Evolutionary conservation across 2,797 vertebrate genomes (phyloP).

Genomic region (Picus viridis): DNA sequence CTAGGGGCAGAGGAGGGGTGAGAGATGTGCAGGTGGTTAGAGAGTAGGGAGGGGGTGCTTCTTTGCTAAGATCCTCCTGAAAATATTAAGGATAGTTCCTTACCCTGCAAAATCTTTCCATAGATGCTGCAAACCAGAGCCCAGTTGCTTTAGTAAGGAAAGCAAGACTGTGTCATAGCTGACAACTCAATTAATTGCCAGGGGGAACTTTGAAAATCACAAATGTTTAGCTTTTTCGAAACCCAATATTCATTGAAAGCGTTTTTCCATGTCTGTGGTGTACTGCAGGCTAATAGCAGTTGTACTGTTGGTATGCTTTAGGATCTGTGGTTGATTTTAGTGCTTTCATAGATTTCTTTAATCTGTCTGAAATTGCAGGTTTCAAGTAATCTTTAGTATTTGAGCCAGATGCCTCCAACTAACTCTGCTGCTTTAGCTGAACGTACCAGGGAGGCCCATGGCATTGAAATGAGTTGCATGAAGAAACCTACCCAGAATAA

Average conservation of each 20-base stretch:
- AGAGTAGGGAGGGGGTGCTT: not conserved
- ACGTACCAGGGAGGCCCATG: not conserved
- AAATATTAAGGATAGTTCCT: not conserved
- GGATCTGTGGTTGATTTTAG: not conserved
- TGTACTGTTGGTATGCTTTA: not conserved
- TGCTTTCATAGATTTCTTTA: conserved; percentile 35
- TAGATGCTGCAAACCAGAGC: not conserved
- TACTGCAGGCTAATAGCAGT: not conserved
- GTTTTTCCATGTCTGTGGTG: not conserved
- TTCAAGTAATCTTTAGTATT: conserved; percentile 3
- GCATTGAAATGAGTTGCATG: not conserved
- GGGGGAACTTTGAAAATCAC: not conserved
- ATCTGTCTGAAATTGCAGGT: conserved; percentile 53
- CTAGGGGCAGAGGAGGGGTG: not conserved
- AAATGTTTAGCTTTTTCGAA: not conserved
- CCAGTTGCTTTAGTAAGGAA: not conserved
- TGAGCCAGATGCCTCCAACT: conserved; percentile 44
- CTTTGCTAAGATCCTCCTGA: not conserved
- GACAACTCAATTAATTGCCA: not conserved
- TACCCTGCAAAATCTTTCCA: not conserved
- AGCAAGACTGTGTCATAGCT: not conserved
- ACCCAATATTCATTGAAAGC: not conserved
- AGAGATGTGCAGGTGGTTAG: not conserved
- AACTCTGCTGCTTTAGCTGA: conserved; percentile 29
- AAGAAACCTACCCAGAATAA: conserved; percentile 37